Base-by-base conservation (phyloP, 53 echinoderm and acorn worm genomes). In the Henricia sp. region DNA sequence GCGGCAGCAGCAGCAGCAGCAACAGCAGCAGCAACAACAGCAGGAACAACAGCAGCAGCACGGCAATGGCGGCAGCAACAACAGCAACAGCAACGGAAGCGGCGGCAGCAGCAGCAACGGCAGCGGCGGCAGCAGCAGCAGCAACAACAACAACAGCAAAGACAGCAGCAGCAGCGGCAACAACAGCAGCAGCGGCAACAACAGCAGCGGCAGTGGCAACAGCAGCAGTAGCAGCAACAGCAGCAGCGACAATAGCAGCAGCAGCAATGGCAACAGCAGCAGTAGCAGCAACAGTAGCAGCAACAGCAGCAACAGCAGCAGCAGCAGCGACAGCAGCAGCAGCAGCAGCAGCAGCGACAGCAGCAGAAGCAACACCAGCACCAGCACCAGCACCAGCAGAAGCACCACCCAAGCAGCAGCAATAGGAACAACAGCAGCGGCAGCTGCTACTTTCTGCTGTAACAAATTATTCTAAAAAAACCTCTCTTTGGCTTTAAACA, bases 351-450 rank as follows among this genome's bases (percentile, higher is more conserved):
- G 43, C 43, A 78, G 63, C 41, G 25, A 38, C 43, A 78, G 63
- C 41, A n/a, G 63, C 39, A 78, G 42, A 29, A n/a, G 63, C 56
- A 78, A 46, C 52, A 37, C 62, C 39, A 78, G 80, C 52, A 37
- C 62, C 56, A 78, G 80, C 52, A n/a, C 62, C 44, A 72, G 73
- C 38, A 37, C 35, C 56, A 78, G 80, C 52, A 37, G 77, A 16
- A 76, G 80, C 52, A 37, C 35, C 39, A 78, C n/a, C n/a, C n/a
- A n/a, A n/a, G 43, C 27, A 37, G 55, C 37, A 78, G 55, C 52
- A 37, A 38, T 26, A 60, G 63, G 29, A 37, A 40, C 34, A 55
- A 40, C 44, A 21, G 73, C 26, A 50, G 75, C 46, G 20, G 57
- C 33, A 54, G 57, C 23, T 17, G 75, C 33, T n/a, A n/a, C n/a